phyloP scores from a whole-genome alignment of 1,140 invertebrate species.

The Euwallacea fornicatus region DNA sequence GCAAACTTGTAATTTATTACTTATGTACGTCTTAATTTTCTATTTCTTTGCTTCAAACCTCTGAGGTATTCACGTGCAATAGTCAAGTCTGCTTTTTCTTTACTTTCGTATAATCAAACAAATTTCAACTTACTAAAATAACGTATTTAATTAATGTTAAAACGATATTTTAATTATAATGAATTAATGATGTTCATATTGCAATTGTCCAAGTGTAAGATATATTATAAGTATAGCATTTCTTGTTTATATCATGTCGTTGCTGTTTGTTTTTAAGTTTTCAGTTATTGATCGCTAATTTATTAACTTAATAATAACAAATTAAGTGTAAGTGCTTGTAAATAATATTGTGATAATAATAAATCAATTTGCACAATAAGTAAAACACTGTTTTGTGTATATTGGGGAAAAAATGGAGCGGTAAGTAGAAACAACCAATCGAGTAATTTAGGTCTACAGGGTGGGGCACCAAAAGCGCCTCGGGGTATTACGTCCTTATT shows the following conservation, averaged over 20 bases:
- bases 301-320: constrained; percentile 44
- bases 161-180: constrained; percentile 1
- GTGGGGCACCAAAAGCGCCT: too few relatives aligned
- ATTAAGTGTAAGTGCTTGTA: constrained; percentile 52
- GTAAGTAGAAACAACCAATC: too few relatives aligned
- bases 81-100: background rate
- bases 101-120: background rate
- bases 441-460: too few relatives aligned
- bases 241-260: constrained; percentile 10
- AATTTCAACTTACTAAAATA: background rate
- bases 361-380: constrained; percentile 51
- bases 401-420: too few relatives aligned
- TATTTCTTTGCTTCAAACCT: too few relatives aligned
- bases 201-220: background rate
- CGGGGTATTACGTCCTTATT: too few relatives aligned
- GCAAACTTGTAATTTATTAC: too few relatives aligned
- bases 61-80: too few relatives aligned
- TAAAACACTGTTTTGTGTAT: background rate
- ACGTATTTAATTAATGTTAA: constrained; percentile 1
- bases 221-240: background rate
- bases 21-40: too few relatives aligned
- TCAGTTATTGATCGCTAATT: constrained; percentile 40
- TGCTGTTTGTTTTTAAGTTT: constrained; percentile 35
- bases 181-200: constrained; percentile 8
- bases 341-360: constrained; percentile 52